Conservation (phyloP, 92 coral and sea anemone genomes). For the Metridium senile region DNA sequence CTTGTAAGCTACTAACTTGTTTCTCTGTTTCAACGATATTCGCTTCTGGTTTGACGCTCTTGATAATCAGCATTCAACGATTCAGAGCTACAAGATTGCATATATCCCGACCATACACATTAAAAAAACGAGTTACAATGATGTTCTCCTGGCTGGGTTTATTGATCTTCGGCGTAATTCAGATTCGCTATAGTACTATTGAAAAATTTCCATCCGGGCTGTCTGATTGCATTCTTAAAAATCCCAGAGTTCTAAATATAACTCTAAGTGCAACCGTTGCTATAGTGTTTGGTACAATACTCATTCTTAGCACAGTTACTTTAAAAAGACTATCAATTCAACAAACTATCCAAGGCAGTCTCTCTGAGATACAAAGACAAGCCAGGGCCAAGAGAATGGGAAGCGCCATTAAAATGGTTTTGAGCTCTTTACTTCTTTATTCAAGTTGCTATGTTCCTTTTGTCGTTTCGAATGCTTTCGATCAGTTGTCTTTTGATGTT, state of each 20-base stretch:
- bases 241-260: neutral
- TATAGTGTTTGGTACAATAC: neutral
- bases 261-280: neutral
- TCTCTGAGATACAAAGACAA: neutral
- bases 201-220: neutral
- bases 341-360: neutral
- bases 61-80: neutral
- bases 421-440: neutral
- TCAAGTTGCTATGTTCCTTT: neutral
- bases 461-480: neutral
- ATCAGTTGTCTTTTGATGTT: neutral
- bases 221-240: neutral
- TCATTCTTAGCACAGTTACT: neutral
- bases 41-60: neutral
- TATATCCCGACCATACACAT: neutral
- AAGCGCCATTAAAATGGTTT: slow-evolving; percentile 1
- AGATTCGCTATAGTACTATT: neutral
- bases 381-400: neutral
- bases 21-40: neutral
- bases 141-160: neutral
- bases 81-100: neutral
- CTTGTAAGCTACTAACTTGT: neutral
- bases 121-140: neutral
- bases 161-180: neutral
- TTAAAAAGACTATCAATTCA: neutral